Evolutionary conservation across 2,888 invertebrate genomes (phyloP).

Genomic region (Mythimna ferrago): DNA sequence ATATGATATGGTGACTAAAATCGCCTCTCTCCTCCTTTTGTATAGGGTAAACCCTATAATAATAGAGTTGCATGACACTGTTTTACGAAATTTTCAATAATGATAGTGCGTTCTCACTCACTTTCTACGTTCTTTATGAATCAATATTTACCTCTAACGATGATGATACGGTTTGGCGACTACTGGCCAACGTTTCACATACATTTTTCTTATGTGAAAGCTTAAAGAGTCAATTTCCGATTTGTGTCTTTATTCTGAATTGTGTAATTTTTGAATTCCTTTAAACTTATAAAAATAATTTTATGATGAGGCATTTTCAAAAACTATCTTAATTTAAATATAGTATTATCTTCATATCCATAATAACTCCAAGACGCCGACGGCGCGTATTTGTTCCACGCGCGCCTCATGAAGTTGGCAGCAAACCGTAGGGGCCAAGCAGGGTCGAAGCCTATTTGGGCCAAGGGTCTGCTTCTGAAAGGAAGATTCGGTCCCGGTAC

Average conservation of each 20-base stretch:
- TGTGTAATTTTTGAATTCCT: background rate
- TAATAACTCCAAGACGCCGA: no score
- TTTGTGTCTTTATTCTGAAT: slow-evolving; percentile 8
- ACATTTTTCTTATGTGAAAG: slow-evolving; percentile 36
- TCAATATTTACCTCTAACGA: slow-evolving; percentile 25
- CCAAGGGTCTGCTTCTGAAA: no score
- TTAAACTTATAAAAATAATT: background rate
- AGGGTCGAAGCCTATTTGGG: no score
- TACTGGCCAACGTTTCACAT: slow-evolving; percentile 30
- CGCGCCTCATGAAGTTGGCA: no score
- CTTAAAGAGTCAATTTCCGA: background rate
- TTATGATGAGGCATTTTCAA: background rate
- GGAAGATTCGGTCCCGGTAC: no score
- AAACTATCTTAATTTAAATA: background rate
- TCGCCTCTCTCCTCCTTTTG: no score
- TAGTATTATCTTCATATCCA: background rate
- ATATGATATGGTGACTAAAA: no score
- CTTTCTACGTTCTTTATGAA: slow-evolving; percentile 22
- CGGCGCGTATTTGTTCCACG: no score
- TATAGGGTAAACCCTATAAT: no score
- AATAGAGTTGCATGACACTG: background rate
- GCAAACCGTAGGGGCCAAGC: no score
- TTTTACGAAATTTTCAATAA: background rate
- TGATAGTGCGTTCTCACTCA: slow-evolving; percentile 7
- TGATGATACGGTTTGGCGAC: slow-evolving; percentile 35